Evolutionary conservation across 2,888 invertebrate genomes (phyloP), one percentile per base, ranked within the genome.

Genomic region (Branchipolynoe longqiensis): DNA sequence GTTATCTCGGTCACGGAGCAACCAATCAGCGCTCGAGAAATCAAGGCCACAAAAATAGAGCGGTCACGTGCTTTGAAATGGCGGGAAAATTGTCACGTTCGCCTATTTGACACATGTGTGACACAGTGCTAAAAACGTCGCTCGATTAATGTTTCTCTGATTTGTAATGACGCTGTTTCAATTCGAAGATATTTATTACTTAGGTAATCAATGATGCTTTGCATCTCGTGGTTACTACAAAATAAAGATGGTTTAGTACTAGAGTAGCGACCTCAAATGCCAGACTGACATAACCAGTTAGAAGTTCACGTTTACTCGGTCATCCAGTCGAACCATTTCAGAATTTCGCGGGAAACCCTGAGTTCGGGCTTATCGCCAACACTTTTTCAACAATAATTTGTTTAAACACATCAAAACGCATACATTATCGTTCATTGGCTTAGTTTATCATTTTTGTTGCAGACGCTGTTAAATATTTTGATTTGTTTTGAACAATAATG

Each of bases 271-370:
- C 25, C 31, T 31, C 62, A 48, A 48, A 48, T 12, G 48, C 6
- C 31, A 62, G 2, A 62, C 28, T 1, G 3, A 62, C n/a, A n/a
- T n/a, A n/a, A n/a, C n/a, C n/a, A n/a, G n/a, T n/a, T n/a, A n/a
- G n/a, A n/a, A n/a, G n/a, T n/a, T 31, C 31, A 28, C 1, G 2
- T 2, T 28, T 28, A 62, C 28, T 62, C 28, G 4, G 3, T 14
- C 1, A 2, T 4, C 28, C 25, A 62, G 25, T 4, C 62, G 62
- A 62, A 62, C 62, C 12, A 28, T 1, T 1, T 12, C 28, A 62
- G 31, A 62, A 62, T 62, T 62, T 62, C 62, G 62, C 62, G 62
- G 62, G 62, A 62, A 62, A 62, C n/a, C n/a, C n/a, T n/a, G n/a
- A n/a, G n/a, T n/a, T n/a, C n/a, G n/a, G n/a, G n/a, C n/a, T n/a